Evolutionary conservation across 2,113 vertebrate genomes (phyloP), one percentile per base, ranked within the genome.

Genomic region (Copsychus sechellarum): DNA sequence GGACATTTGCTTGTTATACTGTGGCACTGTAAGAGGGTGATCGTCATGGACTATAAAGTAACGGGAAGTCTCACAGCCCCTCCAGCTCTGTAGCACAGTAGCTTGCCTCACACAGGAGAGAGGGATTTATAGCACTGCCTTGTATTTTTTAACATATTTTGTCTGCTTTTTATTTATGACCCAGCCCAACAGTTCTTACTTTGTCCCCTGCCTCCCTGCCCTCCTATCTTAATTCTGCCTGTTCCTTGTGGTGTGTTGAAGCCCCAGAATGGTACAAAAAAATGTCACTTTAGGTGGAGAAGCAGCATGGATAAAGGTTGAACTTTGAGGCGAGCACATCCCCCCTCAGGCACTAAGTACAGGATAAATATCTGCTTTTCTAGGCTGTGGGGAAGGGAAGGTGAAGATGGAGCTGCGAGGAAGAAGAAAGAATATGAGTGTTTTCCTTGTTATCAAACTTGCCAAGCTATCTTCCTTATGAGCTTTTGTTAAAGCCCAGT

Each of bases 81-180:
- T 88, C 93, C 95, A 94, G 92, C 69, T 97, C 95, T 42, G 81
- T 81, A 86, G 47, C 77, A 21, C 92, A 70, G 77, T 13, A 64
- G 65, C 88, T 69, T 72, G 77, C 73, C 91, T 93, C 74, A 88
- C 87, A 74, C 67, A 53, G 29, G 94, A 95, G 90, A 83, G 85
- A 74, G 74, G 91, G 81, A 96, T 95, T 96, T 95, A 97, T 95
- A 72, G 93, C 23, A 1, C 42, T 81, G 74, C 73, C 94, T 92
- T 92, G 93, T 92, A 92, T 96, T 95, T 96, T 93, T 94, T 95
- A 97, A 91, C 89, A 90, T 92, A 57, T 95, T 93, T 96, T 90
- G 74, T 53, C 82, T 71, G 45, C 81, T 79, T 93, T 93, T 93
- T 96, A 90, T 93, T 91, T 97, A 93, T 79, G 93, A n/a, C 92